These are phyloP conservation scores for Falco rusticolus DNA, from an alignment of 2,797 vertebrate species.

Conservation along the genomic window DNA sequence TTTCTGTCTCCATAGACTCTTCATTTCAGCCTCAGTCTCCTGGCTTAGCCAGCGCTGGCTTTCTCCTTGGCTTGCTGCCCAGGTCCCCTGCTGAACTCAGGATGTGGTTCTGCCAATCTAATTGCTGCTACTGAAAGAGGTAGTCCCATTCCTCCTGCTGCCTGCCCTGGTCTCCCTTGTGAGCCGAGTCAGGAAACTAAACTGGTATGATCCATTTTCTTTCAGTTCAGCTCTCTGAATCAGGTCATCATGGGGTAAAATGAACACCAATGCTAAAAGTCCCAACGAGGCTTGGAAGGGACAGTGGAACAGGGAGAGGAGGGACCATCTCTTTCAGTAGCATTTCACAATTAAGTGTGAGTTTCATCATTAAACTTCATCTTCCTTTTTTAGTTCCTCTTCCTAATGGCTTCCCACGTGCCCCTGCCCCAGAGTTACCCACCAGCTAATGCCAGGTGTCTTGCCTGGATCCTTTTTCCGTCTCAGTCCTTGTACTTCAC, in stretches of 20 bases:
- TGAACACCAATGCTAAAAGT: constrained; percentile 3
- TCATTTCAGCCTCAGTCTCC: constrained; percentile 34
- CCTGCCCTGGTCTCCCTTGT: constrained; percentile 38
- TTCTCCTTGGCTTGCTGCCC: constrained; percentile 50
- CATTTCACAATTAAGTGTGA: neutral
- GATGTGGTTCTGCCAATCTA: constrained; percentile 63
- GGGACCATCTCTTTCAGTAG: neutral
- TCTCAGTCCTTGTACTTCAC: neutral
- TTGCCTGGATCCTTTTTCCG: neutral
- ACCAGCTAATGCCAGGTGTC: neutral
- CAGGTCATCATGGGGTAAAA: neutral
- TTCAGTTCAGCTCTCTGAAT: constrained; percentile 19
- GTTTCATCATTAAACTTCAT: neutral
- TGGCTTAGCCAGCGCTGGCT: constrained; percentile 39
- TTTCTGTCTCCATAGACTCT: neutral
- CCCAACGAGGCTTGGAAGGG: neutral
- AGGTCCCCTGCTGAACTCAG: constrained; percentile 61
- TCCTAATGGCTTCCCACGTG: neutral
- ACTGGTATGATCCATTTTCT: neutral
- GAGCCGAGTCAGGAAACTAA: constrained; percentile 33
- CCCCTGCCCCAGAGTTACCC: neutral
- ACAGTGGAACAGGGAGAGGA: neutral
- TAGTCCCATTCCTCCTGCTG: constrained; percentile 21
- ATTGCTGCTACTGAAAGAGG: constrained; percentile 57
- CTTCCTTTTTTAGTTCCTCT: neutral